Percentiles rank a stretch among this genome's conserved stretches.
Conservation (phyloP, 1,140 invertebrate genomes). For the Drosophila bocki region DNA sequence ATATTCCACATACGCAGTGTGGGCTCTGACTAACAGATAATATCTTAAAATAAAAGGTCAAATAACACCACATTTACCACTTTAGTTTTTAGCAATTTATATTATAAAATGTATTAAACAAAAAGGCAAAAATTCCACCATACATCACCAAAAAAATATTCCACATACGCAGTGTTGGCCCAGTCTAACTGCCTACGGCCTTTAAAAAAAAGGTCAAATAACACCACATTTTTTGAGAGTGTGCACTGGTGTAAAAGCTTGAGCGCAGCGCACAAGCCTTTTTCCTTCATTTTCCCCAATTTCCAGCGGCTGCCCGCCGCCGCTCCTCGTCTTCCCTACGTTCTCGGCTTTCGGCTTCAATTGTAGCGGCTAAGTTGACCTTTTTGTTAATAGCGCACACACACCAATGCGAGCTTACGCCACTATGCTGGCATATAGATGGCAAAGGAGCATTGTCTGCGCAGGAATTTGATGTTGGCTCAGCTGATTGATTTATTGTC, state of each 20-base stretch:
- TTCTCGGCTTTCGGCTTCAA: slow-evolving; percentile 43
- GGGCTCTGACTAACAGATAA: too few species aligned
- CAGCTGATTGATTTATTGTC: slow-evolving; percentile 83
- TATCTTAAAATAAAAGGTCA: too few species aligned
- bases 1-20: too few species aligned
- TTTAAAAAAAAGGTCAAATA: neutral
- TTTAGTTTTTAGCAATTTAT: neutral
- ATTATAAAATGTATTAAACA: neutral
- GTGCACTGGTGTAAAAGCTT: slow-evolving; percentile 39
- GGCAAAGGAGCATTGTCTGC: slow-evolving; percentile 58
- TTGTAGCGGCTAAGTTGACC: slow-evolving; percentile 68
- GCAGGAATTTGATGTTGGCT: slow-evolving; percentile 74
- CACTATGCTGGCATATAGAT: slow-evolving; percentile 30
- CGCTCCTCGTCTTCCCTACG: neutral
- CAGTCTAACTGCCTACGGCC: neutral
- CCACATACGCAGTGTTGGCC: slow-evolving; percentile 7
- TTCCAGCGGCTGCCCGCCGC: slow-evolving; percentile 1
- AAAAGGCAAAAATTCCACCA: neutral
- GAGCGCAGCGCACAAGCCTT: slow-evolving; percentile 43
- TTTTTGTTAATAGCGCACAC: slow-evolving; percentile 66
- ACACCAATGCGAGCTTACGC: slow-evolving; percentile 17
- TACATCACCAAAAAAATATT: neutral
- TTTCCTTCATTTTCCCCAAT: slow-evolving; percentile 11
- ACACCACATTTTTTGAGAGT: neutral
- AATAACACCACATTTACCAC: too few species aligned